Evolutionary conservation across 2,888 invertebrate species (phyloP), one percentile per base, ranked within the genome.

Genomic region (Cordilura impudica): DNA sequence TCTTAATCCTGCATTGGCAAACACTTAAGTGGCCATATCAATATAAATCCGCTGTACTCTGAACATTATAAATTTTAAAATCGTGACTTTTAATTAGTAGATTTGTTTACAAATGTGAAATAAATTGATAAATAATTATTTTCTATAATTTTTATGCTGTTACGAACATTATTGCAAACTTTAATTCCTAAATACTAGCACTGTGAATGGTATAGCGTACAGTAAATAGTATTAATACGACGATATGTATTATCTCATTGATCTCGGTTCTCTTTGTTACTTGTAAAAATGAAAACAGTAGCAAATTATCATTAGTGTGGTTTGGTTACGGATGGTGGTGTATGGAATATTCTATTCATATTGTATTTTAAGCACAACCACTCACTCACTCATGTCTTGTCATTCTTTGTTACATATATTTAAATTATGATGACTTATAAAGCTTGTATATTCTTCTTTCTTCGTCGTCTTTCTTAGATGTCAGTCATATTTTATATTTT

Each of bases 401-500:
- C 78, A 78, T 67, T 78, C 73, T 69, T 69, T 69, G 53, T 78
- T 60, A 71, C 26, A 71, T 1, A 58, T 71, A 60, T 65, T 69
- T 67, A 39, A 43, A 49, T 39, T 49, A 67, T 61, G 53, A 61
- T 56, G 39, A 56, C 54, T 66, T 67, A 31, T 54, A 18, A 23
- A 53, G n/a, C 51, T 23, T 49, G 35, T 39, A 12, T 12, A 39
- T n/a, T 39, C 12, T 39, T 39, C 35, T 4, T 39, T 39, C 35
- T 39, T 35, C 12, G 10, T 39, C 4, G 10, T 39, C 35, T 12
- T 26, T 39, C 35, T 39, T 39, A 39, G n/a, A 39, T 39, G 35
- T 39, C 35, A n/a, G n/a, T 39, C 35, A 39, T 26, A 3, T 26
- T 47, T 3, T 45, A 6, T 45, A 66, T 60, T 60, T 60, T 66